Base-by-base conservation (phyloP, 92 coral and sea anemone genomes). In the Siderastrea radians region DNA sequence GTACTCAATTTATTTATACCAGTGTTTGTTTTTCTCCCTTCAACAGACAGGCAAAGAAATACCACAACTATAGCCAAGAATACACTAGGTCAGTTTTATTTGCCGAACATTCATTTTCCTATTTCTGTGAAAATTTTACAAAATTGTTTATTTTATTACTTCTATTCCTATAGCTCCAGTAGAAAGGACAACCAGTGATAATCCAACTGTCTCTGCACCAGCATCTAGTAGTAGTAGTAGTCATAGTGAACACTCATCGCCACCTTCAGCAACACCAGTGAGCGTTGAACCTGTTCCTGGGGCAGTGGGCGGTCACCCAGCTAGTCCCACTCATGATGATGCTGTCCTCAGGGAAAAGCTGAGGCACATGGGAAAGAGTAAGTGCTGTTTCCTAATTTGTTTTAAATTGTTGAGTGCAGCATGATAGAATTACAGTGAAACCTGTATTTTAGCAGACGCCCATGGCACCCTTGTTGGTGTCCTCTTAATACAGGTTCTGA, bases 351-450 rank as follows among this genome's bases (percentile, higher is more conserved):
- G 98, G 79, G 98, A 95, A 74, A 95, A 93, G 61, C 88, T 95
- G 7, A 93, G 77, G 78, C 98, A 95, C 88, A 95, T 95, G 98
- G 98, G 98, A 49, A 95, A 95, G 70, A 95, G 98, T 95, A 68
- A 82, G 98, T 81, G 1, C 2, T 73, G 71, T 38, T 10, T 26
- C 10, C 6, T 19, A 55, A 46, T 10, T 26, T 46, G 19, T 5
- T 3, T 16, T 44, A 12, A 26, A 26, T 26, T 26, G 38, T 26
- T 26, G 38, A 26, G 38, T 26, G 38, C 38, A 26, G 38, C 38
- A 26, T 26, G 38, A 26, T 26, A 26, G 38, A 26, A 26, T 26
- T 26, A 26, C 38, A 26, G 38, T 26, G 38, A 26, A 26, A 26
- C 38, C 38, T 26, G 38, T 26, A 26, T 26, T 26, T 26, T 26